A percentile compares a stretch with the other conserved stretches of the same genome.
These are phyloP conservation scores for Pseudoips prasinana DNA, from an alignment of 2,888 invertebrate genomes.

Conservation along the genomic window DNA sequence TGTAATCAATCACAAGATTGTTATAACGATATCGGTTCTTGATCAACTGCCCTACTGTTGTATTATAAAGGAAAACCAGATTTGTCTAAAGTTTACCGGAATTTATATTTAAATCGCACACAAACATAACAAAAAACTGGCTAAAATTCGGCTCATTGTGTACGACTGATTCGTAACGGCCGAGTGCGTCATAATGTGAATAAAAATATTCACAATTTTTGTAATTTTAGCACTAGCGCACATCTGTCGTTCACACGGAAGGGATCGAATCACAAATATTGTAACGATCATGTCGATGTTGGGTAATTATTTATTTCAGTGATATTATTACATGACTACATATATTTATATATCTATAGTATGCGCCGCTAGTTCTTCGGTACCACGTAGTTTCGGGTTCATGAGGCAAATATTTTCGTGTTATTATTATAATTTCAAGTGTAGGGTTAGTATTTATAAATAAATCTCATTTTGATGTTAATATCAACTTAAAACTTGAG, in stretches of 20 bases:
- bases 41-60: conserved; percentile 68
- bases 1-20: conserved; percentile 80
- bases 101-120: conserved; percentile 76
- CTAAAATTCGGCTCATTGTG: conserved; percentile 74
- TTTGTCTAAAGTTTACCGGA: conserved; percentile 68
- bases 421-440: too few species aligned
- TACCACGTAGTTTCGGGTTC: too few species aligned
- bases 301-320: conserved; percentile 21
- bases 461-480: too few species aligned
- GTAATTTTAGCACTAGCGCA: conserved; percentile 67
- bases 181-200: conserved; percentile 75
- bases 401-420: too few species aligned
- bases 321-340: conserved; percentile 5
- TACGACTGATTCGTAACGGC: conserved; percentile 80
- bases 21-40: conserved; percentile 66
- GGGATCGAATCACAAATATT: conserved; percentile 54
- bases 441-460: too few species aligned
- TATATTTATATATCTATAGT: neutral
- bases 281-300: conserved; percentile 19
- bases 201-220: conserved; percentile 79
- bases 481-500: too few species aligned
- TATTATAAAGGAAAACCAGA: conserved; percentile 63
- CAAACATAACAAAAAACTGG: conserved; percentile 69
- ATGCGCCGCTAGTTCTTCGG: too few species aligned
- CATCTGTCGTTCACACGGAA: conserved; percentile 77